These are phyloP conservation scores for Drosophila nr. perissopoda DNA, from an alignment of 2,888 invertebrate species.

Conservation along the genomic window DNA sequence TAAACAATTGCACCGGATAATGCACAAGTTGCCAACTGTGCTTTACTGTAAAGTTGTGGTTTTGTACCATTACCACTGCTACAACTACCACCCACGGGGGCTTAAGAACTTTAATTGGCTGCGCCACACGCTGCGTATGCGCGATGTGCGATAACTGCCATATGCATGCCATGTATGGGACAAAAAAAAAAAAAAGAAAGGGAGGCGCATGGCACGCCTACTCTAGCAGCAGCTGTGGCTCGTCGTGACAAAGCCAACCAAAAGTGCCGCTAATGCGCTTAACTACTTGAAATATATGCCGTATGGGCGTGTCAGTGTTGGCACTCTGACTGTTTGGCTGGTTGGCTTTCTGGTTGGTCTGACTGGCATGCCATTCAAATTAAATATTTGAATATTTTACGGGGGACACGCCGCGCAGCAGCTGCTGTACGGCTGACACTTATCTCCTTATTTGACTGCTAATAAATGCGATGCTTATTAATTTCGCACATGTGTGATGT, in stretches of 20 bases:
- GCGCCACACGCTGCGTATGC: slow-evolving; percentile 75
- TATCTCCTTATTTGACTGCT: slow-evolving; percentile 78
- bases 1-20: slow-evolving; percentile 76
- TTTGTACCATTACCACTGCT: not conserved
- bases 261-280: slow-evolving; percentile 79
- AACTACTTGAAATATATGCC: slow-evolving; percentile 79
- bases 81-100: slow-evolving; percentile 22
- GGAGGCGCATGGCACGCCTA: slow-evolving; percentile 20
- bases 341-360: slow-evolving; percentile 25
- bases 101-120: slow-evolving; percentile 78
- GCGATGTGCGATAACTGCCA: slow-evolving; percentile 71
- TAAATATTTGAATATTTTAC: slow-evolving; percentile 70
- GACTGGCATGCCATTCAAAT: slow-evolving; percentile 61
- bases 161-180: slow-evolving; percentile 42
- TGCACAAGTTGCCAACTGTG: slow-evolving; percentile 50
- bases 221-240: slow-evolving; percentile 12
- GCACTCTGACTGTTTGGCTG: slow-evolving; percentile 4
- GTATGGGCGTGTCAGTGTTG: slow-evolving; percentile 30
- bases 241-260: slow-evolving; percentile 63
- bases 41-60: slow-evolving; percentile 5
- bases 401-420: slow-evolving; percentile 26
- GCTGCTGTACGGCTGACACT: slow-evolving; percentile 75
- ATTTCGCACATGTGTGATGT: slow-evolving; percentile 49
- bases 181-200: not conserved
- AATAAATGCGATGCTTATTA: slow-evolving; percentile 78